Evolutionary conservation across 1,140 invertebrate genomes (phyloP).

Genomic region (Drosophila chauvacae): DNA sequence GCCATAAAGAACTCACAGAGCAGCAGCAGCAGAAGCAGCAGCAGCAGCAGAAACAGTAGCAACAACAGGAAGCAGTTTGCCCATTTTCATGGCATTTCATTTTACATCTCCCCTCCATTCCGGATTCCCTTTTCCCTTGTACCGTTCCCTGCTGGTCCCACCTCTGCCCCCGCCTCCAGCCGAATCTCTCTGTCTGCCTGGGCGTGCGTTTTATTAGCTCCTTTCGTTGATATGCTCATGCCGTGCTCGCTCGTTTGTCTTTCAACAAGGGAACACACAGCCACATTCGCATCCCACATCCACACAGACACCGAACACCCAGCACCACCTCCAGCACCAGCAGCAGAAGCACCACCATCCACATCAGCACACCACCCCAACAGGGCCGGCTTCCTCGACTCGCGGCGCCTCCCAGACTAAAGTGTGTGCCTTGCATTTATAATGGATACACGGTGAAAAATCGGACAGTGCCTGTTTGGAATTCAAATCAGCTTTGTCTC

Average conservation of each 20-base stretch:
- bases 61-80: constrained; percentile 80
- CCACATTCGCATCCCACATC: constrained; percentile 28
- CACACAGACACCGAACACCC: constrained; percentile 23
- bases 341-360: constrained; percentile 16
- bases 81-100: constrained; percentile 81
- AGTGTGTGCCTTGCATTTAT: constrained; percentile 73
- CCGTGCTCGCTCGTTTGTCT: constrained; percentile 78
- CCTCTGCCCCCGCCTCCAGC: constrained; percentile 2
- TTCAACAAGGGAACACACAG: constrained; percentile 60
- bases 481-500: constrained; percentile 2
- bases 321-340: constrained; percentile 15
- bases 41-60: constrained; percentile 20
- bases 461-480: background rate
- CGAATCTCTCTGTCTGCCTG: constrained; percentile 48
- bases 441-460: constrained; percentile 63
- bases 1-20: constrained; percentile 49
- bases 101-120: constrained; percentile 49
- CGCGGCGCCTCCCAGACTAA: constrained; percentile 62
- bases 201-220: constrained; percentile 79
- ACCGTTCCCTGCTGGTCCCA: constrained; percentile 2
- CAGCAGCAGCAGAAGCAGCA: constrained; percentile 16
- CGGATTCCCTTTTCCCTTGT: background rate
- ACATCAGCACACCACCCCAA: constrained; percentile 40
- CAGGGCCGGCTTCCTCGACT: constrained; percentile 34
- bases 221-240: constrained; percentile 81